These are phyloP conservation scores for Drosophila ambigua DNA, from an alignment of 1,140 invertebrate genomes.

Conservation along the genomic window DNA sequence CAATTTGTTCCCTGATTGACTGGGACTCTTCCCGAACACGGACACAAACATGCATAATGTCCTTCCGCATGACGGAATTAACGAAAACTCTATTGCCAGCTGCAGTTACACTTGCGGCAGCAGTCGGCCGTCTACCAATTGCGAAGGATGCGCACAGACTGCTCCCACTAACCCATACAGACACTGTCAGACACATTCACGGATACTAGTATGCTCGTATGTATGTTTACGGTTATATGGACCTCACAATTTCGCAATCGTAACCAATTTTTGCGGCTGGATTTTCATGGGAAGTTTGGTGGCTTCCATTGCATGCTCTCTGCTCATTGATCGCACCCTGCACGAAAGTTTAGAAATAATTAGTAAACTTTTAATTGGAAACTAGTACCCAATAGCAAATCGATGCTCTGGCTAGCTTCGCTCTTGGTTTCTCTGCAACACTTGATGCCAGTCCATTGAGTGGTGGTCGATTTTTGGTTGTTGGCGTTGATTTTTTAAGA, in stretches of 20 bases:
- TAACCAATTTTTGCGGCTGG: constrained; percentile 73
- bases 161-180: constrained; percentile 1
- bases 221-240: no score
- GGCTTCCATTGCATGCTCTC: constrained; percentile 70
- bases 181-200: constrained; percentile 32
- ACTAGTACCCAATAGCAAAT: constrained; percentile 76
- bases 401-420: constrained; percentile 41
- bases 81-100: constrained; percentile 48
- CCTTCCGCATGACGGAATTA: constrained; percentile 68
- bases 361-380: constrained; percentile 82
- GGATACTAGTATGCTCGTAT: no score
- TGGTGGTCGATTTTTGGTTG: constrained; percentile 69
- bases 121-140: constrained; percentile 25
- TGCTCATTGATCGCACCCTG: constrained; percentile 75
- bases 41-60: constrained; percentile 32
- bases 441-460: constrained; percentile 51
- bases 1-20: constrained; percentile 47
- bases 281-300: constrained; percentile 44
- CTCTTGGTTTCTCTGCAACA: constrained; percentile 6
- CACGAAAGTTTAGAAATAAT: constrained; percentile 81
- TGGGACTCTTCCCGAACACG: constrained; percentile 41
- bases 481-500: constrained; percentile 79
- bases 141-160: constrained; percentile 14
- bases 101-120: constrained; percentile 12
- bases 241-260: constrained; percentile 48